Base-by-base conservation (phyloP, 2,888 invertebrate genomes). In the Eurytoma adleriae region DNA sequence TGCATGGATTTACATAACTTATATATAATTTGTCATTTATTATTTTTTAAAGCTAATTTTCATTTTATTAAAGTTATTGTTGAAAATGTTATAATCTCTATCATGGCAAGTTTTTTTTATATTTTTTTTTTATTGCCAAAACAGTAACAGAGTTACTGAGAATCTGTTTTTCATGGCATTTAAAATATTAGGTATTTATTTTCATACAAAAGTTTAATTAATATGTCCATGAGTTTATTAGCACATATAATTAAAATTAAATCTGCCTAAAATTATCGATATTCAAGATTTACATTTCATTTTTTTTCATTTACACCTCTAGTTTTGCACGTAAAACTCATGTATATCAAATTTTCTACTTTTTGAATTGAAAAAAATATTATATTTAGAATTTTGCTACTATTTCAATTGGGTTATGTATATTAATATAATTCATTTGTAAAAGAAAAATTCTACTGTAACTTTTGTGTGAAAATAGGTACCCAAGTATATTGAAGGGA, bases 401-500 rank as follows among this genome's bases (percentile, higher is more conserved):
- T 30, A 30, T 30, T 52, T 18, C 4, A 64, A 67, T 59, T 61
- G 48, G n/a, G 40, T 67, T 16, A 27, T 30, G 18, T 59, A 54
- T 5, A 10, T 40, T 13, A 18, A 54, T 20, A 73, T 20, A 18
- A 14, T 70, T 70, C 10, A 10, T 57, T 48, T 64, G n/a, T 70
- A 30, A 62, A 68, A 68, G n/a, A 48, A 5, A 14, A 18, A 72
- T 71, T 70, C 10, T 61, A 52, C 70, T 1, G 71, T 56, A 74
- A 52, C 71, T 80, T 78, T 80, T 79, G 62, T 76, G 68, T 82
- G 66, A 73, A 80, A 81, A 77, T 86, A 82, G 83, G 57, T 62
- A 61, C 83, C 85, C 24, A 83, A 77, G 67, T 85, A 79, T 81
- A 80, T 90, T 82, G 88, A 94, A 56, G 96, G 96, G 71, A 94